A percentile compares a stretch with the other conserved stretches of the same genome.
These are phyloP conservation scores for Diorhabda carinulata DNA, from an alignment of 1,140 invertebrate species.

Conservation along the genomic window DNA sequence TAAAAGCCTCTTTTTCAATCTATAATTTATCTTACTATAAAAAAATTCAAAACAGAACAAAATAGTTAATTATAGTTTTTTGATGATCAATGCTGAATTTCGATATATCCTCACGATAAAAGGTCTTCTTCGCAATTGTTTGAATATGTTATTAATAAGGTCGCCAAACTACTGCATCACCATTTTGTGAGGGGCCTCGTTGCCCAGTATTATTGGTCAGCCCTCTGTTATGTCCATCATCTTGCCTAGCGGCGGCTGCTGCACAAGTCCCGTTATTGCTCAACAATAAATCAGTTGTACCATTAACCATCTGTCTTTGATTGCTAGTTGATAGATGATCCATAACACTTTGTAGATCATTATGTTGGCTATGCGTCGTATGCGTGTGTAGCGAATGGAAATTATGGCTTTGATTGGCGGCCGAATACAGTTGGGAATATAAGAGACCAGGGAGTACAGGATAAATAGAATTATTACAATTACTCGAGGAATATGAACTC, in stretches of 20 bases:
- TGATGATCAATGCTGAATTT: too few relatives aligned
- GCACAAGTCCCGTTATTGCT: slow-evolving; percentile 56
- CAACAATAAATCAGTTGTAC: slow-evolving; percentile 54
- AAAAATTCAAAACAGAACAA: too few relatives aligned
- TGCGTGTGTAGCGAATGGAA: slow-evolving; percentile 65
- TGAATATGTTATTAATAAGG: slow-evolving; percentile 47
- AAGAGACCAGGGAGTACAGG: slow-evolving; percentile 74
- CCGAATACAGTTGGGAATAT: slow-evolving; percentile 77
- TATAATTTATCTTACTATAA: too few relatives aligned
- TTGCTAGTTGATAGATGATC: slow-evolving; percentile 65
- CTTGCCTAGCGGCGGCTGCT: slow-evolving; percentile 55
- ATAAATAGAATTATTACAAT: slow-evolving; percentile 65
- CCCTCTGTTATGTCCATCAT: slow-evolving; percentile 52
- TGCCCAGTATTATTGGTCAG: slow-evolving; percentile 58
- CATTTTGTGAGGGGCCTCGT: slow-evolving; percentile 59
- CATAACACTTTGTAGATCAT: slow-evolving; percentile 66
- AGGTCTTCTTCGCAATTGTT: too few relatives aligned
- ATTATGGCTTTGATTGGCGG: slow-evolving; percentile 72
- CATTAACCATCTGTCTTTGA: slow-evolving; percentile 51
- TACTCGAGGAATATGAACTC: slow-evolving; percentile 50
- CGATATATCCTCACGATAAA: too few relatives aligned
- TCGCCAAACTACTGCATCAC: slow-evolving; percentile 63
- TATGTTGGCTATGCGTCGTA: slow-evolving; percentile 60
- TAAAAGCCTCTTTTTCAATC: too few relatives aligned
- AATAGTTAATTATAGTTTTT: too few relatives aligned